Evolutionary conservation across 2,797 vertebrate genomes (phyloP).

Genomic region (Chelon auratus): DNA sequence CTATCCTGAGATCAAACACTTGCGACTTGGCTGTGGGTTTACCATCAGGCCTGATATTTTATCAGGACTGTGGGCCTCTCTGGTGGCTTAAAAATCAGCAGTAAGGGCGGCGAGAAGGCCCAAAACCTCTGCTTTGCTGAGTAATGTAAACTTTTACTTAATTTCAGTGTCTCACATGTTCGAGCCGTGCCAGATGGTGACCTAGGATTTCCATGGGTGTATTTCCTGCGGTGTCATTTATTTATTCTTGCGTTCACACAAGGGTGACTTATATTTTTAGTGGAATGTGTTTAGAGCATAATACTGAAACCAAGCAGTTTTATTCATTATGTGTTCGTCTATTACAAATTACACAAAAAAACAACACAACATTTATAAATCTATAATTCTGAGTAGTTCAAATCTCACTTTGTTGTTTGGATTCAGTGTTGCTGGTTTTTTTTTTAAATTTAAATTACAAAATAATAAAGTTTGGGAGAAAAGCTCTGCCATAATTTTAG

Average conservation of each 20-base stretch:
- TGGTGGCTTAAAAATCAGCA: slow-evolving; percentile 39
- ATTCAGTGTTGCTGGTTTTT: not conserved
- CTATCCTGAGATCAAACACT: slow-evolving; percentile 74
- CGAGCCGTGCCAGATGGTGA: slow-evolving; percentile 14
- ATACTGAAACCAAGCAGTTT: not conserved
- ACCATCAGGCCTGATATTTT: slow-evolving; percentile 64
- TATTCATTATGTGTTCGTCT: no score
- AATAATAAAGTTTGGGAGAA: slow-evolving; percentile 2
- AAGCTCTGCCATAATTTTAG: slow-evolving; percentile 6
- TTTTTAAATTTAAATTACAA: not conserved
- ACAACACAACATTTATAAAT: not conserved
- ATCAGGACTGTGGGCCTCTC: slow-evolving; percentile 64
- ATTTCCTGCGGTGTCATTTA: slow-evolving; percentile 7
- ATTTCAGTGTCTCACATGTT: slow-evolving; percentile 19
- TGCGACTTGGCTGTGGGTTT: slow-evolving; percentile 57
- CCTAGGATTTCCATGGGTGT: slow-evolving; percentile 15
- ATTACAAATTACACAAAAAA: not conserved
- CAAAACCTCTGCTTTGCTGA: slow-evolving; percentile 26
- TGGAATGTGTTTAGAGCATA: slow-evolving; percentile 1
- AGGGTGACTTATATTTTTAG: not conserved
- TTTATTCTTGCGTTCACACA: slow-evolving; percentile 14
- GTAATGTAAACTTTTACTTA: slow-evolving; percentile 28
- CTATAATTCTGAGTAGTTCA: not conserved
- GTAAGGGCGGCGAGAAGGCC: slow-evolving; percentile 44
- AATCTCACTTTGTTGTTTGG: not conserved